phyloP scores from a whole-genome alignment of 53 echinoderm and acorn worm genomes.

The Zoroaster sp. region DNA sequence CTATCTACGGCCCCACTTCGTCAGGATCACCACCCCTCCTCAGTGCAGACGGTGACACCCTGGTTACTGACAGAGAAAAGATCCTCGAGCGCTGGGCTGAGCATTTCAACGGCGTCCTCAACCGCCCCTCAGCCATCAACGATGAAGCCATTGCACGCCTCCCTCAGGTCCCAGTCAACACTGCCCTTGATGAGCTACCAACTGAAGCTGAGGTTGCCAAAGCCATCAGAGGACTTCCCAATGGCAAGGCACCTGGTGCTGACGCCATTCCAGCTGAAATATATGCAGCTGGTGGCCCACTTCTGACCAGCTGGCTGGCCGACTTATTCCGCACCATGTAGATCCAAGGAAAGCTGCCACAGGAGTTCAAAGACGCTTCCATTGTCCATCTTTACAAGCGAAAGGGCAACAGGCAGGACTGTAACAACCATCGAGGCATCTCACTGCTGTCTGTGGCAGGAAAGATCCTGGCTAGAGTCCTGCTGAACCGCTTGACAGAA shows the following conservation, averaged over 20 bases:
- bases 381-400: background rate
- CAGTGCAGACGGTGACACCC: background rate
- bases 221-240: conserved; percentile 13
- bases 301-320: background rate
- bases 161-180: background rate
- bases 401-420: background rate
- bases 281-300: conserved; percentile 10
- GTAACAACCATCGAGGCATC: background rate
- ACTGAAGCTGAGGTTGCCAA: background rate
- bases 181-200: background rate
- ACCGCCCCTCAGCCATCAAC: background rate
- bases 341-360: background rate
- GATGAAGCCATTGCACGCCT: background rate
- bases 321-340: background rate
- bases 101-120: background rate
- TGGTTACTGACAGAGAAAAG: background rate
- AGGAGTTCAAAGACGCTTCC: background rate
- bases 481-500: background rate
- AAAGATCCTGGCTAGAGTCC: background rate
- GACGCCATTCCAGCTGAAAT: conserved; percentile 52
- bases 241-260: conserved; percentile 57
- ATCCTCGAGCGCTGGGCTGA: background rate
- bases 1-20: background rate
- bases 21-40: background rate
- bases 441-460: background rate